Conservation (phyloP, 2,113 vertebrate genomes). For the Grus americana region DNA sequence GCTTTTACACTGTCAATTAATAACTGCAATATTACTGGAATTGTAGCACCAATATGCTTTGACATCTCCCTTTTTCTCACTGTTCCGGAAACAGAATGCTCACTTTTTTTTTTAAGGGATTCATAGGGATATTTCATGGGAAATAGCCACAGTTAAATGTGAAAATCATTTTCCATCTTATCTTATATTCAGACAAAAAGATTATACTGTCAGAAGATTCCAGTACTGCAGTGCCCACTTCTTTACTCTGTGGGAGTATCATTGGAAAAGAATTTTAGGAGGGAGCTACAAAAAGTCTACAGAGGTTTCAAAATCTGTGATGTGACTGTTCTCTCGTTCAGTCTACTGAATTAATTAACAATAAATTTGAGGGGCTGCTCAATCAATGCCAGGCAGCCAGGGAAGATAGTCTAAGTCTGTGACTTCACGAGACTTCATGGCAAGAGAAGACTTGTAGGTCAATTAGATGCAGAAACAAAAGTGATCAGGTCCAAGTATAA, state of each 20-base stretch:
- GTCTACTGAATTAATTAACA: background rate
- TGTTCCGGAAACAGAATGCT: background rate
- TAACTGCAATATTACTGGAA: background rate
- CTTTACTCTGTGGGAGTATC: background rate
- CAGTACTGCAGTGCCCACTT: background rate
- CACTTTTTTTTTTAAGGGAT: accelerated
- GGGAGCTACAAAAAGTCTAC: background rate
- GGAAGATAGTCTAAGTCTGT: background rate
- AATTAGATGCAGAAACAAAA: background rate
- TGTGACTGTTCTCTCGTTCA: background rate
- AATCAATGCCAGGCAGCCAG: background rate
- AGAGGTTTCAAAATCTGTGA: background rate
- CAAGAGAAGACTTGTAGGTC: background rate
- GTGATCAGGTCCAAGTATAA: accelerated
- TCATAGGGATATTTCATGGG: background rate
- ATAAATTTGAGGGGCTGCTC: background rate
- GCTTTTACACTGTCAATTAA: background rate
- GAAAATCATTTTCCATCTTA: background rate
- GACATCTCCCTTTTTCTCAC: accelerated
- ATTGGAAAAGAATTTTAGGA: background rate
- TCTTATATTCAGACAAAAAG: background rate
- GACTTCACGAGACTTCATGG: background rate
- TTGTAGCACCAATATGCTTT: background rate
- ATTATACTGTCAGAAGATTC: background rate
- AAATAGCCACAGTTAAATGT: background rate